phyloP scores from a whole-genome alignment of 2,888 invertebrate genomes.

The Tipula vernalis region DNA sequence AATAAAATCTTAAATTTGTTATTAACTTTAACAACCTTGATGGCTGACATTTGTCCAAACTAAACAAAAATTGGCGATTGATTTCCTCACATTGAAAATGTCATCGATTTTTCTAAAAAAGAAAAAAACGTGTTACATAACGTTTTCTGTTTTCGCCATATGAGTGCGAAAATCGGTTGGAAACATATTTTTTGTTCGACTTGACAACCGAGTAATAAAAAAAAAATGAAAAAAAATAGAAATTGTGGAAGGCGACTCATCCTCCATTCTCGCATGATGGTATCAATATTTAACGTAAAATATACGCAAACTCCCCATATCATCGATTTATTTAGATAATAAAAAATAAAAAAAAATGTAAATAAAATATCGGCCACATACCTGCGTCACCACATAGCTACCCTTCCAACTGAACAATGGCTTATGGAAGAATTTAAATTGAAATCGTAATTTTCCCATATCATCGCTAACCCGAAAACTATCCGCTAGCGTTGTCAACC shows the following conservation, averaged over 20 bases:
- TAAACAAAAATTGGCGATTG: neutral
- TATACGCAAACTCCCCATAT: neutral
- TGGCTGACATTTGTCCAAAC: neutral
- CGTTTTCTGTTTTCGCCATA: neutral
- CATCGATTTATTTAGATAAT: neutral
- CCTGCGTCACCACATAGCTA: slow-evolving; percentile 93
- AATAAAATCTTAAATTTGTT: neutral
- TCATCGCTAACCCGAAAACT: slow-evolving; percentile 94
- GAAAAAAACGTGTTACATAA: neutral
- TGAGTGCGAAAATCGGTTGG: neutral
- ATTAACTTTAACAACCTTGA: neutral
- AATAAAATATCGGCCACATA: slow-evolving; percentile 30
- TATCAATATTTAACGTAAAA: neutral
- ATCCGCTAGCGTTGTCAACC: slow-evolving; percentile 92
- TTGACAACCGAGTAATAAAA: neutral
- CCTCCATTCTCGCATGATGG: neutral
- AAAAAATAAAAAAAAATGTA: neutral
- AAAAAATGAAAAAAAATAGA: neutral
- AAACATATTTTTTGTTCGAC: neutral
- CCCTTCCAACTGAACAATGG: slow-evolving; percentile 98
- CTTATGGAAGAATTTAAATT: slow-evolving; percentile 86
- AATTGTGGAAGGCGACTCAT: neutral
- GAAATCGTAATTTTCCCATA: slow-evolving; percentile 90
- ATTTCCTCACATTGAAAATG: neutral
- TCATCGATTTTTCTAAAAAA: neutral